Conservation (phyloP, 2,113 vertebrate species). For the Dolichallabes microphthalmus region DNA sequence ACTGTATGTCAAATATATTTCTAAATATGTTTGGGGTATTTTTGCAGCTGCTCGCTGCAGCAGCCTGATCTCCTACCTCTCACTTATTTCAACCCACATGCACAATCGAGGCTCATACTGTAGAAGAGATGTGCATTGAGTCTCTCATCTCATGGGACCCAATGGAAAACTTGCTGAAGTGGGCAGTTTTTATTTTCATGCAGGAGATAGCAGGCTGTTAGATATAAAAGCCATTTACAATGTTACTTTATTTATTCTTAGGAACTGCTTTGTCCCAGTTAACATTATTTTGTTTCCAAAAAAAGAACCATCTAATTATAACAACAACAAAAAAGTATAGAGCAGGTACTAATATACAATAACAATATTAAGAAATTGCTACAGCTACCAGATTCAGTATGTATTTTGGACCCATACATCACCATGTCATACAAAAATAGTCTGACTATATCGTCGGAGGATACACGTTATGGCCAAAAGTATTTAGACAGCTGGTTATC, state of each 20-base stretch:
- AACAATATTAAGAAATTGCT: neutral
- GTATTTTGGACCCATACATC: neutral
- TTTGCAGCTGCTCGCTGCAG: neutral
- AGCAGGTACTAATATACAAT: neutral
- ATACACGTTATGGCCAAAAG: neutral
- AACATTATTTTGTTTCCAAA: neutral
- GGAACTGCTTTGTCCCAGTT: neutral
- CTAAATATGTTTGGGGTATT: neutral
- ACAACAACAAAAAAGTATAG: neutral
- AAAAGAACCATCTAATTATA: neutral
- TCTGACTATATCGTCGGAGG: neutral
- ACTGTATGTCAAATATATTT: neutral
- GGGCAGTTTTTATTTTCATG: conserved; percentile 1
- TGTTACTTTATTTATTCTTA: neutral
- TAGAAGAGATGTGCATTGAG: neutral
- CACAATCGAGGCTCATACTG: neutral
- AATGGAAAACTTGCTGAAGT: neutral
- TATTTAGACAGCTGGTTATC: neutral
- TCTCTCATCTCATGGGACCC: neutral
- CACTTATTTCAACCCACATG: neutral
- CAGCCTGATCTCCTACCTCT: neutral
- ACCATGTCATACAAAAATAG: neutral
- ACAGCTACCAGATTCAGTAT: neutral
- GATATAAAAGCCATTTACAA: neutral
- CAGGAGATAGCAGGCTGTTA: neutral